These are phyloP conservation scores for Megaceryle maxima DNA, from an alignment of 2,113 vertebrate species.

Conservation along the genomic window DNA sequence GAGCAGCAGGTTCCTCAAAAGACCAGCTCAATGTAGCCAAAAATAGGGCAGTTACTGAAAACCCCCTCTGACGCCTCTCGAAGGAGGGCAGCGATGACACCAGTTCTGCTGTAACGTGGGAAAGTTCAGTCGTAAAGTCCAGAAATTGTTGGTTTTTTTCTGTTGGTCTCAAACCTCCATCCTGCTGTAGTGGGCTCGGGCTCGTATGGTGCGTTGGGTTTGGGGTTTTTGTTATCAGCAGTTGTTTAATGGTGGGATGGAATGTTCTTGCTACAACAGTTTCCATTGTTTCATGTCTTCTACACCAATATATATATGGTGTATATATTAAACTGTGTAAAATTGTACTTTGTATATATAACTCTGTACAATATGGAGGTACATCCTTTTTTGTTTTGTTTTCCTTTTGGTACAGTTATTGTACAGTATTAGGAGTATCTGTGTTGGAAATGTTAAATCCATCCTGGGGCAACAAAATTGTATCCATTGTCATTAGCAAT, in stretches of 20 bases:
- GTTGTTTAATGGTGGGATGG: constrained; percentile 42
- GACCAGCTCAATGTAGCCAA: constrained; percentile 50
- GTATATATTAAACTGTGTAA: constrained; percentile 88
- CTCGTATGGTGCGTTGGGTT: not conserved
- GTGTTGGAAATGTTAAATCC: constrained; percentile 68
- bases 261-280: constrained; percentile 60
- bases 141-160: not conserved
- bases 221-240: not conserved
- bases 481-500: constrained; percentile 73
- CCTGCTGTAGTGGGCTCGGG: not conserved
- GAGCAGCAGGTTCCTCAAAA: not conserved
- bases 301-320: constrained; percentile 73
- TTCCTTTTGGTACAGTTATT: constrained; percentile 84
- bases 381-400: constrained; percentile 69
- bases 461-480: constrained; percentile 49
- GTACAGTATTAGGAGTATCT: constrained; percentile 85
- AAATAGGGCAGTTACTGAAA: not conserved
- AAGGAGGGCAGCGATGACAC: not conserved
- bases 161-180: not conserved
- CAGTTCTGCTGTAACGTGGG: not conserved
- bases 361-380: constrained; percentile 93
- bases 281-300: constrained; percentile 68
- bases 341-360: constrained; percentile 93
- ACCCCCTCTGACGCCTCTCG: not conserved
- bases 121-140: not conserved